Base-by-base conservation (phyloP, 2,888 invertebrate species). In the Drosophila mulleri region DNA sequence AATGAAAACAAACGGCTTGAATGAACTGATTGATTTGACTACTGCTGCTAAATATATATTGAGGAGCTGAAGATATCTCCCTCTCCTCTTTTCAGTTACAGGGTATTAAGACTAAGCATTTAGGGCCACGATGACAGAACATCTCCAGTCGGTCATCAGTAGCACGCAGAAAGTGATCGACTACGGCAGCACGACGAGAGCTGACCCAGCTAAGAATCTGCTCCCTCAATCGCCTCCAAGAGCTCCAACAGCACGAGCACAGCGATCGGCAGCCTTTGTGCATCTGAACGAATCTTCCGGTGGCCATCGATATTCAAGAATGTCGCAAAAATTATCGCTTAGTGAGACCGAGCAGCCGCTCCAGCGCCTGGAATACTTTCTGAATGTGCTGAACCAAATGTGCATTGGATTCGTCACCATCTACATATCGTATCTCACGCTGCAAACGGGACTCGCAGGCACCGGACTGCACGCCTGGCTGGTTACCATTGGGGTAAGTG, bases 331-430 rank as follows among this genome's bases (percentile, higher is more conserved):
- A 26, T 62, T 26, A 6, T 39, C 74, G 58, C 69, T 71, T 8
- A 48, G 58, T 12, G 90, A 89, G 2, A 35, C 69, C 18, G 80
- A 80, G n/a, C 72, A 74, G 44, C 53, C 78, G 5, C 29, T 83
- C 8, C 77, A 88, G 54, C 78, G 82, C 1, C 9, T 91, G 5
- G 91, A 91, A 61, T 87, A 74, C 53, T 67, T 83, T 2, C 35
- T 92, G 0, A 91, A 90, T 72, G 82, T 91, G 3, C 45, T 92
- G 3, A 92, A 92, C 76, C 92, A 92, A 59, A 89, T 92, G 62
- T 90, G 91, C 69, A 92, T 92, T 45, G 92, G 92, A 12, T 92
- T 92, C 52, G 78, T 92, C 3, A 91, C 92, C 35, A 92, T 92
- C 29, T 92, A 91, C 59, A 82, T 92, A 57, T 90, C 89, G 8